Conservation (phyloP, 2,888 invertebrate genomes). For the Macaria liturata region DNA sequence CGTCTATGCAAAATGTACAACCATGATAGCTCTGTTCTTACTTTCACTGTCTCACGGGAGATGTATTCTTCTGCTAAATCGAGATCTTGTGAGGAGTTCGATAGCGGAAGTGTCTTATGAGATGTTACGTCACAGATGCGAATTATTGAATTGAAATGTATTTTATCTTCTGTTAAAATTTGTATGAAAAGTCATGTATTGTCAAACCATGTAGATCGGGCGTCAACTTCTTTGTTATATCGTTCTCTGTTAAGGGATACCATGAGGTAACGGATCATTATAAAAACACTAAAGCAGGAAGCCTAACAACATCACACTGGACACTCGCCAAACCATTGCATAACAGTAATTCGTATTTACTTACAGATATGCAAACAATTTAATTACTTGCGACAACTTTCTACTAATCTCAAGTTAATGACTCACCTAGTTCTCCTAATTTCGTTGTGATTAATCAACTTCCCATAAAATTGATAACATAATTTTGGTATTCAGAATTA, state of each 20-base stretch:
- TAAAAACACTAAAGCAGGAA: conserved; percentile 26
- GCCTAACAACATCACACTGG: conserved; percentile 9
- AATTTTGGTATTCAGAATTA: too few species aligned
- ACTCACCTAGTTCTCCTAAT: neutral
- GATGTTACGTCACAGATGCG: conserved; percentile 22
- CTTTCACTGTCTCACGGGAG: conserved; percentile 70
- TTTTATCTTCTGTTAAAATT: too few species aligned
- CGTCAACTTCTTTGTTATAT: too few species aligned
- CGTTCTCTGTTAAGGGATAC: neutral
- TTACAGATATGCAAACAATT: conserved; percentile 22
- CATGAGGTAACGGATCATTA: conserved; percentile 7
- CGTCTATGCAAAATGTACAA: conserved; percentile 40
- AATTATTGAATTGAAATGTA: conserved; percentile 1
- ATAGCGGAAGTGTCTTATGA: conserved; percentile 27
- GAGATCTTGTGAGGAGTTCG: conserved; percentile 18
- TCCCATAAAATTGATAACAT: too few species aligned
- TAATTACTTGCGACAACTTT: conserved; percentile 32
- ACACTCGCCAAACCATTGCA: conserved; percentile 30
- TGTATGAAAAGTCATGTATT: neutral
- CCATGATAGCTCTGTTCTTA: conserved; percentile 48
- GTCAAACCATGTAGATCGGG: too few species aligned
- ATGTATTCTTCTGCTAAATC: conserved; percentile 26
- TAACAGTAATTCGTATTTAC: conserved; percentile 23
- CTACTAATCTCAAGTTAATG: conserved; percentile 26
- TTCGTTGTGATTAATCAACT: too few species aligned